Evolutionary conservation across 2,888 invertebrate species (phyloP).

Genomic region (Drosophila sordidapex): DNA sequence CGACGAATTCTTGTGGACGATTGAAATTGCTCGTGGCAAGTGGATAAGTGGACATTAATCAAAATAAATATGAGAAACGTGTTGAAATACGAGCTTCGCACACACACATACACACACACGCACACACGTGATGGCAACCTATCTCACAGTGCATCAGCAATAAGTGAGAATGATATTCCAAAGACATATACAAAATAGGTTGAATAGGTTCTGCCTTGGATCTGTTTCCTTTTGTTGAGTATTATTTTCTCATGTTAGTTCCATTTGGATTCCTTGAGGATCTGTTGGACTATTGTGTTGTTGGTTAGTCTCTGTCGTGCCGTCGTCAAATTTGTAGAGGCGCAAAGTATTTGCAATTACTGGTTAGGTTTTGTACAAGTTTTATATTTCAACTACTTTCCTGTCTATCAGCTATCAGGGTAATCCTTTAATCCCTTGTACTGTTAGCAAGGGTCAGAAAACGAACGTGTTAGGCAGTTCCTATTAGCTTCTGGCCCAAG

Average conservation of each 20-base stretch:
- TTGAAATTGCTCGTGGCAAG: conserved; percentile 77
- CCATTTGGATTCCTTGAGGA: not conserved
- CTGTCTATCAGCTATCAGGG: not conserved
- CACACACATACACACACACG: conserved; percentile 23
- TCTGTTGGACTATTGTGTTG: not conserved
- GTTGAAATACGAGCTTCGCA: conserved; percentile 65
- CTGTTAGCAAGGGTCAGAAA: not conserved
- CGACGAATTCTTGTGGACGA: conserved; percentile 63
- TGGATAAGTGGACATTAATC: conserved; percentile 80
- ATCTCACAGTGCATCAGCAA: conserved; percentile 9
- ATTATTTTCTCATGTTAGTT: not conserved
- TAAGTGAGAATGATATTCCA: conserved; percentile 38
- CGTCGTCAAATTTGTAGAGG: not conserved
- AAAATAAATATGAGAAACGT: conserved; percentile 79
- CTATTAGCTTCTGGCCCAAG: conserved; percentile 14
- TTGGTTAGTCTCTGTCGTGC: not conserved
- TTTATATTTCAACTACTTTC: not conserved
- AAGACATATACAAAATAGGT: conserved; percentile 10
- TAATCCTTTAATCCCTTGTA: not conserved
- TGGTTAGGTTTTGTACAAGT: not conserved
- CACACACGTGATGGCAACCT: not conserved
- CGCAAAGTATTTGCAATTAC: not conserved
- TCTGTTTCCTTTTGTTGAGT: not conserved
- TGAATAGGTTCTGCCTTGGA: conserved; percentile 16
- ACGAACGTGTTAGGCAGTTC: not conserved